These are phyloP conservation scores for Ophraella communa DNA, from an alignment of 2,888 invertebrate species.

Conservation along the genomic window DNA sequence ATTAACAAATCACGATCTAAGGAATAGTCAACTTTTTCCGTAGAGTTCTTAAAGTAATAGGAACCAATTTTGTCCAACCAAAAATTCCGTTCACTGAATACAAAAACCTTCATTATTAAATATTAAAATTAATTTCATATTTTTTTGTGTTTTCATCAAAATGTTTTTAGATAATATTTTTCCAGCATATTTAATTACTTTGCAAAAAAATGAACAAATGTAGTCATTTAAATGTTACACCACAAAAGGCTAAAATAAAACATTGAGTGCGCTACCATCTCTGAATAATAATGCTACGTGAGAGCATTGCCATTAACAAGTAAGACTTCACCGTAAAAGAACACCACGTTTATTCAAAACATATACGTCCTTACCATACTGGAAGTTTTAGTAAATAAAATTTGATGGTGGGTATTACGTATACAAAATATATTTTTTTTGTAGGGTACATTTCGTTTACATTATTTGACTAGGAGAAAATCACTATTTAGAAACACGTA, in stretches of 20 bases:
- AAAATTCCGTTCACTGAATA: not conserved
- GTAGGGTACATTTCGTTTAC: too few species aligned
- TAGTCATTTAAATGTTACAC: constrained; percentile 24
- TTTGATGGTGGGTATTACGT: too few species aligned
- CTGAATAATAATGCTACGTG: constrained; percentile 11
- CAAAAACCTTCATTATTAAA: not conserved
- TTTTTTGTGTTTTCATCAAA: not conserved
- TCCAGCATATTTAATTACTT: not conserved
- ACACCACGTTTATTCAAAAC: not conserved
- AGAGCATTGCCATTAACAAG: not conserved
- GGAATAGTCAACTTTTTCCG: not conserved
- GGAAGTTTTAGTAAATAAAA: too few species aligned
- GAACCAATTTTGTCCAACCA: too few species aligned
- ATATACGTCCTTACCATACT: not conserved
- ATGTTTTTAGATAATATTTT: not conserved
- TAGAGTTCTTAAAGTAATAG: too few species aligned
- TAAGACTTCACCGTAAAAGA: not conserved
- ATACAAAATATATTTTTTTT: too few species aligned
- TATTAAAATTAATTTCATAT: not conserved
- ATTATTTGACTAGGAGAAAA: too few species aligned
- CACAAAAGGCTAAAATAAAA: constrained; percentile 15
- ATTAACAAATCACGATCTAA: not conserved
- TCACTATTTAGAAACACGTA: too few species aligned
- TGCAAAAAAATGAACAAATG: constrained; percentile 21
- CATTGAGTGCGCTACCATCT: constrained; percentile 15